These are phyloP conservation scores for Tupaia tana DNA, from an alignment of 2,113 vertebrate genomes.

Conservation along the genomic window DNA sequence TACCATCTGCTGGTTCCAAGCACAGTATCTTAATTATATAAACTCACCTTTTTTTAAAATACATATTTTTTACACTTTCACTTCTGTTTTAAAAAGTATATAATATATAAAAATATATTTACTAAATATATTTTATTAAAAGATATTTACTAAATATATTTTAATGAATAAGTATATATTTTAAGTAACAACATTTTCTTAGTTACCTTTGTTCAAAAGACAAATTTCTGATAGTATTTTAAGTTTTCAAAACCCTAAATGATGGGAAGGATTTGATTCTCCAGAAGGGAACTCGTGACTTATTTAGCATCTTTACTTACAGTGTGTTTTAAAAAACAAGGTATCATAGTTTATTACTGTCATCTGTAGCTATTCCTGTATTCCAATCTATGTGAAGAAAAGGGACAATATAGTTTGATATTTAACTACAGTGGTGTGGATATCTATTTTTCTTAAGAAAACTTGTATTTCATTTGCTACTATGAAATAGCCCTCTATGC, in stretches of 20 bases:
- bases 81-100: neutral
- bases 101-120: neutral
- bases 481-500: constrained; percentile 11
- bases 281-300: neutral
- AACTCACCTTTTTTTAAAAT: neutral
- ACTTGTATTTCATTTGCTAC: constrained; percentile 15
- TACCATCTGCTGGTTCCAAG: too few relatives aligned
- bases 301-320: neutral
- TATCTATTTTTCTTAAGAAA: constrained; percentile 38
- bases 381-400: neutral
- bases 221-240: neutral
- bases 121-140: neutral
- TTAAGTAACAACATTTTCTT: neutral
- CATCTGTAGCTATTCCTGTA: neutral
- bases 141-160: neutral
- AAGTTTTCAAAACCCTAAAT: neutral
- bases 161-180: neutral
- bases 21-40: neutral
- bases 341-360: too few relatives aligned
- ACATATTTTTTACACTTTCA: neutral
- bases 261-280: neutral
- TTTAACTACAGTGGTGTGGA: neutral
- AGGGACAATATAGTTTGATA: neutral
- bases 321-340: neutral
- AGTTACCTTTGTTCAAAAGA: neutral